These are phyloP conservation scores for fruit fly (Drosophila melanogaster) DNA, from an alignment of 1,140 invertebrate species.

Conservation along the genomic window Release_6_plus_ISO1_MT NC_004354.4:7364001-7364500, in stretches of 20 bases:
- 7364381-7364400: slow-evolving; percentile 75
- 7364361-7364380: slow-evolving; percentile 81
- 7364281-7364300: slow-evolving; percentile 78
- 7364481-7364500: not conserved
- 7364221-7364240: slow-evolving; percentile 83
- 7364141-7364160: slow-evolving; percentile 68
- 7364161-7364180: slow-evolving; percentile 81
- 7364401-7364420: slow-evolving; percentile 13
- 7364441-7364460: slow-evolving; percentile 13
- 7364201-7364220: slow-evolving; percentile 53
- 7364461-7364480: slow-evolving; percentile 34
- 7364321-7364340: slow-evolving; percentile 84
- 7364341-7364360: slow-evolving; percentile 68
- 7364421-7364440: slow-evolving; percentile 5
- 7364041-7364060: slow-evolving; percentile 76
- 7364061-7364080: slow-evolving; percentile 81
- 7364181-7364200: slow-evolving; percentile 22
- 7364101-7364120: slow-evolving; percentile 5
- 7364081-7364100: slow-evolving; percentile 47
- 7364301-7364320: slow-evolving; percentile 84
- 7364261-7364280: slow-evolving; percentile 6
- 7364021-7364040: slow-evolving; percentile 76
- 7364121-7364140: slow-evolving; percentile 3
- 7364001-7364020: slow-evolving; percentile 44
- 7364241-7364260: slow-evolving; percentile 59